Evolutionary conservation across 2,797 vertebrate genomes (phyloP), one percentile per base, ranked within the genome.

Genomic region (Acropternis orthonyx): DNA sequence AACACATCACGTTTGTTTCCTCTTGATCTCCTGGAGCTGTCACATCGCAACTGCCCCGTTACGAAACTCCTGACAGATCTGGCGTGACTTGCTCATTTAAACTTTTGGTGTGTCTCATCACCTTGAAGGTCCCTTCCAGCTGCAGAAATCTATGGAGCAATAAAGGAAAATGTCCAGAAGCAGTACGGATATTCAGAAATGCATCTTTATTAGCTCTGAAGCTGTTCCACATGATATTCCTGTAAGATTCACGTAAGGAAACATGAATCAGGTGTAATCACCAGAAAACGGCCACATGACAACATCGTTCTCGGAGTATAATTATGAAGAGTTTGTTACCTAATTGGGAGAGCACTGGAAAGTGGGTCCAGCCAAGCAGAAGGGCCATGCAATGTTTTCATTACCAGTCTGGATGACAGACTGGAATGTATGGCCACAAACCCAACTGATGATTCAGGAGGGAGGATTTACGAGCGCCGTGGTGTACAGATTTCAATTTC

Each of bases 21-120:
- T 93, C 95, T 93, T 93, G 87, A 93, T 95, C 92, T 90, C 86
- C 88, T 22, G 32, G 78, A 51, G 52, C 92, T 84, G 52, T 58
- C 80, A 49, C 21, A 58, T 58, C 49, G 13, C 75, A 87, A 68
- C 22, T 51, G 72, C 79, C 80, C 90, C 12, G 0, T 83, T 65
- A 87, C 2, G 0, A 30, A 82, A 91, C 46, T 87, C 83, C 52
- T 68, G 74, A 61, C 39, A 83, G 36, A 11, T 4, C n/a, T 58
- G 66, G 59, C 2, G 2, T 26, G n/a, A 63, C 17, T 69, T 19
- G 41, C 9, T 5, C 52, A 9, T 32, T 2, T 73, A 30, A 87
- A 71, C 41, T 46, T 73, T 10, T 48, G 43, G 24, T 2, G 16
- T 16, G 39, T 59, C 30, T 66, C 91, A 68, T 20, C 89, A 83